Conservation (phyloP, 2,113 vertebrate genomes). For the Paradoxurus hermaphroditus region DNA sequence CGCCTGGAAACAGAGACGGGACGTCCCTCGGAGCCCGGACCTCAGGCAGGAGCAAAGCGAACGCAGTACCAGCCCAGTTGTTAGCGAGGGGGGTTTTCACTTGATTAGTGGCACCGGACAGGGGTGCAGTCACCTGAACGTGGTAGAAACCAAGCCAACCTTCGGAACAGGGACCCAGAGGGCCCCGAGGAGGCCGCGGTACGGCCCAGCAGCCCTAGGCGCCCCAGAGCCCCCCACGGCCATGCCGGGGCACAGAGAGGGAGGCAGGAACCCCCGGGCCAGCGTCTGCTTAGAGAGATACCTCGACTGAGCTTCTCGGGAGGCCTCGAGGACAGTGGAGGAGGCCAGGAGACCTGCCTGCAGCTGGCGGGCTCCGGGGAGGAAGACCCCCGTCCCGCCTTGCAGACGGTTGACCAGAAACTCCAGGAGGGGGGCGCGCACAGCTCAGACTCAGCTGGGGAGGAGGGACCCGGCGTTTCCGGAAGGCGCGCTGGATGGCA, state of each 20-base stretch:
- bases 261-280: too few species aligned
- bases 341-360: not conserved
- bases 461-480: not conserved
- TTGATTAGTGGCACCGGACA: not conserved
- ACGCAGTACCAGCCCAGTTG: fast-evolving
- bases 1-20: not conserved
- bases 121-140: too few species aligned
- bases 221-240: not conserved
- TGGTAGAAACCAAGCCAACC: not conserved
- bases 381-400: not conserved
- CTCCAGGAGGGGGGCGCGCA: not conserved
- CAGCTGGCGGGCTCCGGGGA: not conserved
- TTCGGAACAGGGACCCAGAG: not conserved
- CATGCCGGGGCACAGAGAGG: not conserved
- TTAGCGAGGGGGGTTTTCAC: not conserved
- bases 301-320: fast-evolving
- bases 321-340: too few species aligned
- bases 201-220: not conserved
- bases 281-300: fast-evolving
- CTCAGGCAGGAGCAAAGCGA: not conserved
- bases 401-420: fast-evolving
- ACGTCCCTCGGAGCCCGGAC: not conserved
- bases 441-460: not conserved
- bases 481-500: not conserved
- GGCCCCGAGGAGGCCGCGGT: not conserved